These are phyloP conservation scores for Oscheius sp. DNA, from an alignment of 2,888 invertebrate genomes.

Conservation along the genomic window DNA sequence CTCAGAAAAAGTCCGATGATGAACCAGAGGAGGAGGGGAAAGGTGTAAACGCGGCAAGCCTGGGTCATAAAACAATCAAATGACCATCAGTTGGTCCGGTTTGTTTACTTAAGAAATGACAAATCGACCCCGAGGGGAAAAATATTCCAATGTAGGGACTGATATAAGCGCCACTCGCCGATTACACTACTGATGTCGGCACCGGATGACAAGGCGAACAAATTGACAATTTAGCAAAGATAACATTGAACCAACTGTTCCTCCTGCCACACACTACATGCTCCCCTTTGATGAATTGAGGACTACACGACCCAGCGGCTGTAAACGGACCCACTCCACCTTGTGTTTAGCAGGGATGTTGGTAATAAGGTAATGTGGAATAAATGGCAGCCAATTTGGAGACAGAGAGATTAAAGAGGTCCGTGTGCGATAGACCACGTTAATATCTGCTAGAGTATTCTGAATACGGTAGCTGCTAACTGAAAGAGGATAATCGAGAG, in stretches of 20 bases:
- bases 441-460: constrained; percentile 12
- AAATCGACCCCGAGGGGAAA: background rate
- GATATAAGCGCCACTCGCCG: background rate
- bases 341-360: background rate
- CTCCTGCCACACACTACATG: constrained; percentile 19
- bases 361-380: background rate
- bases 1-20: too few relatives aligned
- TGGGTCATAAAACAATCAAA: constrained; percentile 26
- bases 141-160: background rate
- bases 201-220: constrained; percentile 28
- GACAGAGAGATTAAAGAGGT: constrained; percentile 11
- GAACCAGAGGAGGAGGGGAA: background rate
- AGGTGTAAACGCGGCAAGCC: background rate
- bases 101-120: constrained; percentile 14
- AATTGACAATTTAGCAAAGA: constrained; percentile 37
- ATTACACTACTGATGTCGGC: constrained; percentile 13
- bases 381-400: constrained; percentile 22
- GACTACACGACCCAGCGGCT: constrained; percentile 14
- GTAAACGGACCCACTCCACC: constrained; percentile 16
- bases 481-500: too few relatives aligned
- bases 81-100: constrained; percentile 13
- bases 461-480: constrained; percentile 10
- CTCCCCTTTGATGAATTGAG: constrained; percentile 34
- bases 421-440: constrained; percentile 5
- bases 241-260: constrained; percentile 44